Base-by-base conservation (phyloP, 2,888 invertebrate species). In the Meloe dianella region DNA sequence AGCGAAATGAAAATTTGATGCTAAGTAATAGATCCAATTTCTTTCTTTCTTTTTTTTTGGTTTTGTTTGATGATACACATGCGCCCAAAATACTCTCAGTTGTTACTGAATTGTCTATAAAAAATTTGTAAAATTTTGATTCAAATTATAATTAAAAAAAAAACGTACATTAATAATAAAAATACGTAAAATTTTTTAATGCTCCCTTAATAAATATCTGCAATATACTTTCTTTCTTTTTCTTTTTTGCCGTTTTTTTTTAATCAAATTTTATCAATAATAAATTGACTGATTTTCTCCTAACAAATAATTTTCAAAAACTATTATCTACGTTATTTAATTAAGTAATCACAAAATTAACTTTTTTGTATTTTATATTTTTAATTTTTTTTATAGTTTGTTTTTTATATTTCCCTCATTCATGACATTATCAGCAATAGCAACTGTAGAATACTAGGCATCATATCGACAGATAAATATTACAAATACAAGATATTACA, bases 371-470 rank as follows among this genome's bases (percentile, higher is more conserved):
- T 59, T 24, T 54, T 17, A 51, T 30, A 57, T 63, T 66, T 61
- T 58, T 47, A 22, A 51, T 66, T 64, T 68, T 65, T 68, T 68
- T 65, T 68, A 22, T 60, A 22, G 60, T 57, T 60, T 67, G 60
- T 60, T 67, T 67, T 60, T 58, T 32, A 47, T 35, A 32, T 61
- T 66, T 22, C 41, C 41, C 59, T 62, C 60, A n/a, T 66, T 67
- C 35, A 35, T 35, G 67, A 58, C 64, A 67, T 54, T 63, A 67
- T 64, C 64, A 58, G 67, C 67, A 67, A 68, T 65, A 65, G 65
- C 65, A 65, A 68, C 65, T 68, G 68, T 63, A 65, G 68, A 65
- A 68, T 68, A 68, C 68, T 57, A 65, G 65, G 68, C 65, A 65
- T 54, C 14, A 54, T 54, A 54, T 54, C 54, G 24, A 54, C 9